phyloP scores from a whole-genome alignment of 2,113 vertebrate genomes.

The Hydrochoerus hydrochaeris region DNA sequence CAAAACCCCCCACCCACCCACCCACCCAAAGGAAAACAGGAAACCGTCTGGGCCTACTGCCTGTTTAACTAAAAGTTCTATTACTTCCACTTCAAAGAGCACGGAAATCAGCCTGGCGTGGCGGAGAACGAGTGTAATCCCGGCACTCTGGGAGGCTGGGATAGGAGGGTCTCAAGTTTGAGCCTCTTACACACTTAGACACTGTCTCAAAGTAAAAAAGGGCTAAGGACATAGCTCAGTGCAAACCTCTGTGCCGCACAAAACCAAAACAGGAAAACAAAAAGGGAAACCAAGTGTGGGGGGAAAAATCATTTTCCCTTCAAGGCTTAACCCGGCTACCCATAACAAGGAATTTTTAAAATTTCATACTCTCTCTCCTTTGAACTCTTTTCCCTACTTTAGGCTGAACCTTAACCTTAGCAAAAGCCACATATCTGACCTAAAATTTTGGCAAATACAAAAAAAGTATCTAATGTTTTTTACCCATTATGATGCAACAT shows the following conservation, averaged over 20 bases:
- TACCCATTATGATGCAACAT: neutral
- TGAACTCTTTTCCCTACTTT: neutral
- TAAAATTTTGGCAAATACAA: neutral
- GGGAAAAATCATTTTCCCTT: neutral
- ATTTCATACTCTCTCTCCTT: neutral
- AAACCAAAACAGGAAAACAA: neutral
- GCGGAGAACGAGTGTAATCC: neutral
- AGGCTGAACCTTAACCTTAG: neutral
- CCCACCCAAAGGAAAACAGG: neutral
- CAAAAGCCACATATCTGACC: neutral
- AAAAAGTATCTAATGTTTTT: neutral
- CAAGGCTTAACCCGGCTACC: neutral
- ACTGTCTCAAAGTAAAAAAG: neutral
- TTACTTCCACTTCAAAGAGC: slow-evolving; percentile 4
- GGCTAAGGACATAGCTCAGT: neutral
- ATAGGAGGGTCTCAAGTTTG: neutral
- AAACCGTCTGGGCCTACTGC: neutral
- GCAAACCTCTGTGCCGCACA: neutral
- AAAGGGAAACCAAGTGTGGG: neutral
- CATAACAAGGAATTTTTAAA: neutral
- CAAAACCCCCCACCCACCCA: neutral
- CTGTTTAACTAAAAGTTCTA: slow-evolving; percentile 8
- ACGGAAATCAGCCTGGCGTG: neutral
- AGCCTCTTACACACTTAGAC: neutral
- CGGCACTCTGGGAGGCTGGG: neutral